A percentile compares a stretch with the other conserved stretches of the same genome.
Evolutionary conservation across 2,888 invertebrate genomes (phyloP).

Genomic region (Sinodicranocentrus sp.): DNA sequence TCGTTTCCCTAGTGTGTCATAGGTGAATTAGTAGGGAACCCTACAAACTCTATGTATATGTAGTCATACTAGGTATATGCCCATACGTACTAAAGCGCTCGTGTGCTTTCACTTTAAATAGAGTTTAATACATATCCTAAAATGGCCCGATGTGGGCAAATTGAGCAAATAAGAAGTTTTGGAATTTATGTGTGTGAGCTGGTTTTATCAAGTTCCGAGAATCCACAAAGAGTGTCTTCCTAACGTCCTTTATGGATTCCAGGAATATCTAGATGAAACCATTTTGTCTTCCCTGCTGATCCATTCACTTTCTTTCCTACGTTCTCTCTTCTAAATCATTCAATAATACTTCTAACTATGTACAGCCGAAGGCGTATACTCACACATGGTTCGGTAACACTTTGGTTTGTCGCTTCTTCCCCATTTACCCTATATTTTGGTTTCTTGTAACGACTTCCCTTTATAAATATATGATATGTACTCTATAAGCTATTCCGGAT

Average conservation of each 20-base stretch:
- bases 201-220: slow-evolving; percentile 28
- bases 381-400: no score
- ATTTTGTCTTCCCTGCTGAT: background rate
- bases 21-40: background rate
- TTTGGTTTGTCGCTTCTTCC: no score
- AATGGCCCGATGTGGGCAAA: slow-evolving; percentile 28
- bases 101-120: background rate
- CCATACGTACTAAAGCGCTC: no score
- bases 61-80: no score
- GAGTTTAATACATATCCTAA: background rate
- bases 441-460: no score
- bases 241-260: slow-evolving; percentile 22
- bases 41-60: no score
- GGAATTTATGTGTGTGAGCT: background rate
- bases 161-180: slow-evolving; percentile 14
- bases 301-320: background rate
- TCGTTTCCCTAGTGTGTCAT: background rate
- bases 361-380: no score
- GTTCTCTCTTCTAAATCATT: background rate
- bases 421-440: no score
- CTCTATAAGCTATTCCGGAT: no score
- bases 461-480: no score
- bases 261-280: slow-evolving; percentile 33
- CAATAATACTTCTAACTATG: no score
- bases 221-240: slow-evolving; percentile 13